phyloP scores from a whole-genome alignment of 1,140 invertebrate species.

The Nylanderia fulva region DNA sequence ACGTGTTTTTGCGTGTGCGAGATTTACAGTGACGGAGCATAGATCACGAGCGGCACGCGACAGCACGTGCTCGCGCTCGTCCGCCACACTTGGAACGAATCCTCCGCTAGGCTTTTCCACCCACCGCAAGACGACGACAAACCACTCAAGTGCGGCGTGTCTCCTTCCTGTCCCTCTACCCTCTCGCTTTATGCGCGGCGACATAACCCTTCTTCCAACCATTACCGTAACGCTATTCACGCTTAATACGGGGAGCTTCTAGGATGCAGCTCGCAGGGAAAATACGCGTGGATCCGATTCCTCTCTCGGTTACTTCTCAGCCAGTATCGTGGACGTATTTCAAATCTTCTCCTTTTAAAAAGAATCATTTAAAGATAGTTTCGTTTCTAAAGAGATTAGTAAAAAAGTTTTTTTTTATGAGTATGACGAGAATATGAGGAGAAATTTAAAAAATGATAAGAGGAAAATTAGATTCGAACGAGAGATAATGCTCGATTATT shows the following conservation, averaged over 20 bases:
- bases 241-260: constrained; percentile 56
- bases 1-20: constrained; percentile 21
- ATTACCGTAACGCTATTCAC: constrained; percentile 78
- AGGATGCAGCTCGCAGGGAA: constrained; percentile 19
- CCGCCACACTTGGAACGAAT: constrained; percentile 59
- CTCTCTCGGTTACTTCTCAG: neutral
- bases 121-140: constrained; percentile 80
- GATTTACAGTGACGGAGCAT: constrained; percentile 77
- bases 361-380: no score
- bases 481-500: neutral
- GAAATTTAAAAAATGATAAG: neutral
- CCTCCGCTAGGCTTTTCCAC: constrained; percentile 72
- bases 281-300: neutral
- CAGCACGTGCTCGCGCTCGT: constrained; percentile 78
- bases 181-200: constrained; percentile 67
- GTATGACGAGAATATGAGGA: neutral
- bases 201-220: constrained; percentile 78
- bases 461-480: neutral
- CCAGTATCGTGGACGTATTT: no score
- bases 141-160: constrained; percentile 78
- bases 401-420: no score
- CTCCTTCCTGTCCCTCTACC: no score
- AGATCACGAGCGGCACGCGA: constrained; percentile 84
- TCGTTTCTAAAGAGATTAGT: no score
- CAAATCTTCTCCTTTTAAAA: no score